A percentile compares a stretch with the other conserved stretches of the same genome.
These are phyloP conservation scores for Phymanthus crucifer DNA, from an alignment of 92 coral and sea anemone species.

Conservation along the genomic window DNA sequence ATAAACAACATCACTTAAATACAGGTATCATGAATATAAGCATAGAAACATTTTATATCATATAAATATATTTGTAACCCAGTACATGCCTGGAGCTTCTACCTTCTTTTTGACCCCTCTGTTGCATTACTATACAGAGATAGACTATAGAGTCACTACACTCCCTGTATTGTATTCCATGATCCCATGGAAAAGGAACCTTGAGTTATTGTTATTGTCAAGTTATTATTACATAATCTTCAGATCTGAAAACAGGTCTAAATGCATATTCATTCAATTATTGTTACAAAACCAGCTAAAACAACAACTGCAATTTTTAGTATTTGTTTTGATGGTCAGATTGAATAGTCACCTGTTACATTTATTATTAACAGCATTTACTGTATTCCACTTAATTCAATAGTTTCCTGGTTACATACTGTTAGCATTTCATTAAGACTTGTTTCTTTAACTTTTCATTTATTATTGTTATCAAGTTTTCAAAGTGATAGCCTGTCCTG, in stretches of 20 bases:
- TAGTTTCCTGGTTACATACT: not conserved
- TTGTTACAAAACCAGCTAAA: not conserved
- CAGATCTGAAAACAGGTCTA: not conserved
- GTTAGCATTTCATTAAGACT: not conserved
- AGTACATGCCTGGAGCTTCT: too few species aligned
- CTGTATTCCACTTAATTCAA: not conserved
- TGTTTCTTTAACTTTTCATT: not conserved
- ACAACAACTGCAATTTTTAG: not conserved
- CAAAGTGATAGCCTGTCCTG: not conserved
- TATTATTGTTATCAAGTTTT: not conserved
- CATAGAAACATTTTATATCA: too few species aligned
- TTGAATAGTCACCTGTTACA: not conserved
- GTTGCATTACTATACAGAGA: too few species aligned
- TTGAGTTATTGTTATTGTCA: not conserved
- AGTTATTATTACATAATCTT: not conserved
- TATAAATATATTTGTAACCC: too few species aligned
- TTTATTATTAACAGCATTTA: not conserved
- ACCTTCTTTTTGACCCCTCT: too few species aligned
- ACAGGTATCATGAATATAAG: too few species aligned
- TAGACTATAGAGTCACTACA: too few species aligned
- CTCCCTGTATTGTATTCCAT: too few species aligned
- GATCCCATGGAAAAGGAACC: not conserved
- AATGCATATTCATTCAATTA: not conserved
- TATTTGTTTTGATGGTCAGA: not conserved
- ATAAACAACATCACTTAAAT: too few species aligned